phyloP scores from a whole-genome alignment of 2,888 invertebrate genomes.

The Phymatocera aterrima region DNA sequence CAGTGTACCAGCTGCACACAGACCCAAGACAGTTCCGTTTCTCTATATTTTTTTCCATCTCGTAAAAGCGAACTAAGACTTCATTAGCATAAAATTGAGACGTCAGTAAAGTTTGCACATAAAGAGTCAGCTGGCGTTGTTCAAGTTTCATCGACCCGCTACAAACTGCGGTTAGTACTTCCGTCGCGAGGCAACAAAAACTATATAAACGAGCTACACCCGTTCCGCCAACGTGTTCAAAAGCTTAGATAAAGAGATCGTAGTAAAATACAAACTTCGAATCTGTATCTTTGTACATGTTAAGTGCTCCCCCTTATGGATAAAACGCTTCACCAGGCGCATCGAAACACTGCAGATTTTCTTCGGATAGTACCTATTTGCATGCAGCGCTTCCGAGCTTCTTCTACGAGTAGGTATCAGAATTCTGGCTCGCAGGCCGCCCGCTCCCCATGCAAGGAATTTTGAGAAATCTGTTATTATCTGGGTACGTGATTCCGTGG shows the following conservation, averaged over 20 bases:
- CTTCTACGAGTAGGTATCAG: constrained; percentile 7
- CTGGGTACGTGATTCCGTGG: constrained; percentile 15
- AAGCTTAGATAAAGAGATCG: background rate
- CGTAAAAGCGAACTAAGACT: background rate
- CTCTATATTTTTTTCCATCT: background rate
- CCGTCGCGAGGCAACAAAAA: background rate
- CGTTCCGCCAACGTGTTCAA: background rate
- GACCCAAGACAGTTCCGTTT: background rate
- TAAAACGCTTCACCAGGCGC: constrained; percentile 12
- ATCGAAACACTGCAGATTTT: background rate
- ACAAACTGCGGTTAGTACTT: constrained; percentile 55
- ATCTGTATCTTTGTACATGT: constrained; percentile 12
- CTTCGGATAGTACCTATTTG: constrained; percentile 24
- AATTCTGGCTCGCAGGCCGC: constrained; percentile 12
- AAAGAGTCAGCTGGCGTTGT: constrained; percentile 70
- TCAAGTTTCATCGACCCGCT: constrained; percentile 70
- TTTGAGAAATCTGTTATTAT: constrained; percentile 40
- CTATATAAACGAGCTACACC: constrained; percentile 1
- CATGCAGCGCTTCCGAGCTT: constrained; percentile 1
- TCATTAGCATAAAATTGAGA: constrained; percentile 73
- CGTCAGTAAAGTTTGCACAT: constrained; percentile 71
- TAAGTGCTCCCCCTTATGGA: constrained; percentile 5
- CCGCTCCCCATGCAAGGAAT: constrained; percentile 3
- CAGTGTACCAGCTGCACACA: background rate
- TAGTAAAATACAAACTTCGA: background rate